These are phyloP conservation scores for Phalacrocorax pelagicus DNA, from an alignment of 2,113 vertebrate genomes.

Conservation along the genomic window DNA sequence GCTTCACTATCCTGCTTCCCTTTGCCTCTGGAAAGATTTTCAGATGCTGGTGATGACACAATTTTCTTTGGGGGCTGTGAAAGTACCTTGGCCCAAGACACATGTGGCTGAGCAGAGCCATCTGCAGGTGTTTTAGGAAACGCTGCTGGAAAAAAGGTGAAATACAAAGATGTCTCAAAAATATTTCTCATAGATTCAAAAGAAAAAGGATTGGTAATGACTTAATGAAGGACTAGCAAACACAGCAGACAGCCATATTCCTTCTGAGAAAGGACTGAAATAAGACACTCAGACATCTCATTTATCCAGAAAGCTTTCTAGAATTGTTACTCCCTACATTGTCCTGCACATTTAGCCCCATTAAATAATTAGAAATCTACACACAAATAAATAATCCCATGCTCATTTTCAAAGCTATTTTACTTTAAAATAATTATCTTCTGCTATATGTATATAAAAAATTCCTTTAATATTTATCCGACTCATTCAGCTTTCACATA, in stretches of 20 bases:
- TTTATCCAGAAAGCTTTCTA: background rate
- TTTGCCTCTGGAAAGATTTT: constrained; percentile 38
- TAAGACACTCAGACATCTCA: background rate
- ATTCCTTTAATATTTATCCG: background rate
- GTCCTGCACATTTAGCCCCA: background rate
- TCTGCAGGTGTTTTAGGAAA: constrained; percentile 62
- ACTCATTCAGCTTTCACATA: background rate
- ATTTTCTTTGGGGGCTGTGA: constrained; percentile 55
- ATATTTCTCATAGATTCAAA: background rate
- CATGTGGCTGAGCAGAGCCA: constrained; percentile 53
- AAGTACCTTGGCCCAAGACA: constrained; percentile 61
- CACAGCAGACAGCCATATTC: background rate
- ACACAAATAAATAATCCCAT: background rate
- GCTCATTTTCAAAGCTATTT: background rate
- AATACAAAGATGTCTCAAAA: background rate
- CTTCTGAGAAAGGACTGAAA: background rate
- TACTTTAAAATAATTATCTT: background rate
- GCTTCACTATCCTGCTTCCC: constrained; percentile 17
- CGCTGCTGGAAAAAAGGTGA: background rate
- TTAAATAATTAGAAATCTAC: background rate
- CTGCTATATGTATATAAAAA: background rate
- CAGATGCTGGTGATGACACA: constrained; percentile 31
- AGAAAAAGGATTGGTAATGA: background rate
- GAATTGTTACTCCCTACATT: background rate
- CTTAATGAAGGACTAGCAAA: background rate